Conservation (phyloP, 2,113 vertebrate genomes). For the Nesogale talazaci region DNA sequence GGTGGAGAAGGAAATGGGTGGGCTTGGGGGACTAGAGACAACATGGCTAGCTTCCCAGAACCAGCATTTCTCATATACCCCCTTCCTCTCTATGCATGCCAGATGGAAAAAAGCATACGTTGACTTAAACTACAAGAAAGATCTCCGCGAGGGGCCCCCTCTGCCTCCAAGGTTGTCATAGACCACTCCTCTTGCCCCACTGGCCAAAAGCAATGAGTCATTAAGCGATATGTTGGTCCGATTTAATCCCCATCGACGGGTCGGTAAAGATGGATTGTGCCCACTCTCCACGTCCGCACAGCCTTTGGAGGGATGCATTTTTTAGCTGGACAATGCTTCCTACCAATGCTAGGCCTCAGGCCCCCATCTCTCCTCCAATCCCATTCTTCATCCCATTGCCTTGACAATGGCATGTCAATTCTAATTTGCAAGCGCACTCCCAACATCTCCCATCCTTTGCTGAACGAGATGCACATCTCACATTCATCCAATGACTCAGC, state of each 20-base stretch:
- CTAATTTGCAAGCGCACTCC: neutral
- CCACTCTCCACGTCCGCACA: neutral
- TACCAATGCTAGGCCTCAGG: neutral
- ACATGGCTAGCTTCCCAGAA: neutral
- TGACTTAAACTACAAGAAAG: neutral
- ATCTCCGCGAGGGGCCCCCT: neutral
- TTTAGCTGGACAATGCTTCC: neutral
- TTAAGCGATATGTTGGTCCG: neutral
- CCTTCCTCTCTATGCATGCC: neutral
- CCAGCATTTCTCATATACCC: neutral
- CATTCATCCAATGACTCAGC: neutral
- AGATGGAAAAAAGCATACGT: conserved; percentile 3
- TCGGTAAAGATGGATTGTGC: neutral
- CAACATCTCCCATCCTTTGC: neutral
- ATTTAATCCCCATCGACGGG: neutral
- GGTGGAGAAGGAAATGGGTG: neutral
- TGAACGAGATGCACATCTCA: neutral
- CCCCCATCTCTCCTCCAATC: neutral
- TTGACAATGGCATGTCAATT: neutral
- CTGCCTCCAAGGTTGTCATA: neutral
- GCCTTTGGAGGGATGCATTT: neutral
- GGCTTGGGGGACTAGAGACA: neutral
- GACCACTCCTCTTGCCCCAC: neutral
- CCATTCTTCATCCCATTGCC: neutral
- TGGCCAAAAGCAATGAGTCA: neutral